These are phyloP conservation scores for Pterocles burchelli DNA, from an alignment of 2,113 vertebrate species.

Conservation along the genomic window DNA sequence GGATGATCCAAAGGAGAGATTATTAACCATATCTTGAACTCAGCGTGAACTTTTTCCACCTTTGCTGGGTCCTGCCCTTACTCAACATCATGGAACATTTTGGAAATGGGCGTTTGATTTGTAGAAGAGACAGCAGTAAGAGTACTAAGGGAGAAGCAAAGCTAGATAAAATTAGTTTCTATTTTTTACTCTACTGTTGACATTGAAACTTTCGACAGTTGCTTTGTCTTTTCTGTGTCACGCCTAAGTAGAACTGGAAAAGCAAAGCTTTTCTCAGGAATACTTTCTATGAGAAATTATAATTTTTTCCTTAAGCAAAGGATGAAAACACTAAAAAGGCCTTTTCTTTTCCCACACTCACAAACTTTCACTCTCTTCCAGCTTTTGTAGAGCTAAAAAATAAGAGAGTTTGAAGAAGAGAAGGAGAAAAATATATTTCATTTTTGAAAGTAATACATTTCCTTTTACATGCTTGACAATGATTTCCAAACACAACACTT, in stretches of 20 bases:
- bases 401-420: not conserved
- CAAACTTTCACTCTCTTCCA: not conserved
- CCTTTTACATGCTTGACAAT: not conserved
- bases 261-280: not conserved
- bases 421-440: not conserved
- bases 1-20: not conserved
- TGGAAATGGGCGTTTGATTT: not conserved
- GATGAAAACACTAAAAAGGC: not conserved
- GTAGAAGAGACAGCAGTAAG: not conserved
- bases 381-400: not conserved
- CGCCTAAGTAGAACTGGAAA: not conserved
- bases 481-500: conserved; percentile 1
- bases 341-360: not conserved
- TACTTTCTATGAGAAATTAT: not conserved
- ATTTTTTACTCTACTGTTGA: conserved; percentile 9
- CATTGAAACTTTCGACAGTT: conserved; percentile 28
- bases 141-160: not conserved
- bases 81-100: not conserved
- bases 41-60: not conserved
- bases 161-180: not conserved
- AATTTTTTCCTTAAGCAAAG: not conserved
- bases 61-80: not conserved
- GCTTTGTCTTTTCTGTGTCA: conserved; percentile 3
- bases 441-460: conserved; percentile 6
- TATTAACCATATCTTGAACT: not conserved